Evolutionary conservation across 2,113 vertebrate genomes (phyloP).

Genomic region (Empidonax traillii): DNA sequence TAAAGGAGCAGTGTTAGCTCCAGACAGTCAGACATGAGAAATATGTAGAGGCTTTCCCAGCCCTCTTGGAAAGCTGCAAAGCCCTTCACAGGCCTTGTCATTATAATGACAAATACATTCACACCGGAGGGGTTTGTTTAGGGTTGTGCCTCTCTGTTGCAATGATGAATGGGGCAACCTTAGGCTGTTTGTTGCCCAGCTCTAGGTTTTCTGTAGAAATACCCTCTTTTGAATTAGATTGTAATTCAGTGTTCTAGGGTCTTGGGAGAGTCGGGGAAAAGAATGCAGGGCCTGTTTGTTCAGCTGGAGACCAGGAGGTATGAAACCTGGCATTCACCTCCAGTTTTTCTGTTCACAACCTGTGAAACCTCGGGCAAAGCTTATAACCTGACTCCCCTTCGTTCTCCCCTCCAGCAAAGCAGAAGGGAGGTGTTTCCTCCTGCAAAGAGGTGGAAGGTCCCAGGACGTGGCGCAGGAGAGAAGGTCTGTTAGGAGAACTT

Average conservation of each 20-base stretch:
- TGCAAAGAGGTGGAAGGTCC: conserved; percentile 49
- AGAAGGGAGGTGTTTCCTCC: conserved; percentile 44
- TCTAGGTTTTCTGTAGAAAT: neutral
- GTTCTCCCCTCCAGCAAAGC: conserved; percentile 32
- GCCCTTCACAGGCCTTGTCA: neutral
- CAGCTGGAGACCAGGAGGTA: neutral
- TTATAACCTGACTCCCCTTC: conserved; percentile 36
- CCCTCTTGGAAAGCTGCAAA: neutral
- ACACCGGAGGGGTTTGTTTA: neutral
- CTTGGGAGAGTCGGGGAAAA: neutral
- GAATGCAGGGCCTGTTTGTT: neutral
- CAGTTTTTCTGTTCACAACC: conserved; percentile 22
- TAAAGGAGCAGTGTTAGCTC: conserved; percentile 42
- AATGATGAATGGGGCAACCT: neutral
- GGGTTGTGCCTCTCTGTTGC: neutral
- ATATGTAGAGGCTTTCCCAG: conserved; percentile 30
- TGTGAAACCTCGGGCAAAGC: conserved; percentile 11
- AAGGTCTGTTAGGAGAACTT: conserved; percentile 48
- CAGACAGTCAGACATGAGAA: conserved; percentile 53
- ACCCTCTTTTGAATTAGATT: neutral
- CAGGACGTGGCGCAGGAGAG: conserved; percentile 34
- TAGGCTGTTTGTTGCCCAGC: neutral
- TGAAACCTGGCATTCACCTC: neutral
- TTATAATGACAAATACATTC: conserved; percentile 1
- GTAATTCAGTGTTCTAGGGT: neutral